Percentiles rank a stretch among this genome's conserved stretches.
Evolutionary conservation across 2,797 vertebrate species (phyloP).

Genomic region (Picus viridis): DNA sequence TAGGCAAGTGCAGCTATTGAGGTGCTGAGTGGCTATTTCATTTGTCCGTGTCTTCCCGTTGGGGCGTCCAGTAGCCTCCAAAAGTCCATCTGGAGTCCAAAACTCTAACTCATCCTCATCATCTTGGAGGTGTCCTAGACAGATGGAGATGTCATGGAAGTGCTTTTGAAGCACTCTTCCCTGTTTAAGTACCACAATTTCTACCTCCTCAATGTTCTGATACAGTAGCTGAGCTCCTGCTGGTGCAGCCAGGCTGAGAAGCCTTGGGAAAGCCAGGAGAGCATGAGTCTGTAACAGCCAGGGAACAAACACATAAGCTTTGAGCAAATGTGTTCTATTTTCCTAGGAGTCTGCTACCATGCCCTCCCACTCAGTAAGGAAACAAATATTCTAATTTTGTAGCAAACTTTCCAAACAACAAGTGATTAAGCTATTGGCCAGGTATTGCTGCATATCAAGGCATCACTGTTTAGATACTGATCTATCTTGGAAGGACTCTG

Average conservation of each 20-base stretch:
- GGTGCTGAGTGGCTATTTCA: not conserved
- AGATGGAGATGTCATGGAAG: slow-evolving; percentile 31
- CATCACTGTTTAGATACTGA: not conserved
- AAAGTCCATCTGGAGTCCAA: slow-evolving; percentile 2
- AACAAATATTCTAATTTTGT: not conserved
- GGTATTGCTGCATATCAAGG: not conserved
- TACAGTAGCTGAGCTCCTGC: not conserved
- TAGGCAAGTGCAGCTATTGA: not conserved
- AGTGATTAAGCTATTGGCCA: not conserved
- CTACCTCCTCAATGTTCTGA: not conserved
- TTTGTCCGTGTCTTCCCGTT: not conserved
- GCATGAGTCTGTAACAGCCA: not conserved
- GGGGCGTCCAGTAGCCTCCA: not conserved
- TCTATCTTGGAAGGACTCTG: not conserved
- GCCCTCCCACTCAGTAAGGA: not conserved
- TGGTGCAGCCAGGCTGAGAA: not conserved
- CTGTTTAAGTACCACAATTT: not conserved
- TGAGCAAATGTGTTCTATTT: not conserved
- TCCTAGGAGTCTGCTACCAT: not conserved
- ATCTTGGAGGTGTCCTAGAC: slow-evolving; percentile 15
- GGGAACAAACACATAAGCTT: not conserved
- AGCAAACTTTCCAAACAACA: not conserved
- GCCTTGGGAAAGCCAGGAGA: not conserved
- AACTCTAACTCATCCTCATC: not conserved
- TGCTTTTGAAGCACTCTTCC: not conserved